Conservation (phyloP, 1,140 invertebrate genomes). For the Muscidifurax raptorellus region DNA sequence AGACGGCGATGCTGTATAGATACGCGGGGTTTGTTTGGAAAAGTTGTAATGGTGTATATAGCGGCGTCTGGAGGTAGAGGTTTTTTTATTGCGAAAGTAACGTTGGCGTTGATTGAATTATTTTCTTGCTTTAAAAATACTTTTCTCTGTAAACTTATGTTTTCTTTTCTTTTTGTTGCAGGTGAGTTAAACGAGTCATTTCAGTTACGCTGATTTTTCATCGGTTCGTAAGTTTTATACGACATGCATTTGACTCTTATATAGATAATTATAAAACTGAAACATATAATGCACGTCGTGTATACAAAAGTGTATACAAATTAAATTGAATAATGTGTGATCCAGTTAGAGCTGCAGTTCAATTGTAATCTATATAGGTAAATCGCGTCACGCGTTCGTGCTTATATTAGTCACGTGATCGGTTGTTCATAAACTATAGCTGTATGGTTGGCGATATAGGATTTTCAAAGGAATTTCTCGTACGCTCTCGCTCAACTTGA, state of each 20-base stretch:
- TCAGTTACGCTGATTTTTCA: neutral
- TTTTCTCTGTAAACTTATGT: neutral
- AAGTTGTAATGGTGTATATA: neutral
- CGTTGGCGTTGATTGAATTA: neutral
- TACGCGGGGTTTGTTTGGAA: too few relatives aligned
- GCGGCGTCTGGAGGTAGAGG: too few relatives aligned
- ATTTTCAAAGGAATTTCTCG: neutral
- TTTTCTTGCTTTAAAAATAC: neutral
- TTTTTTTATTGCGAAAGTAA: neutral
- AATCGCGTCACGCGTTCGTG: neutral
- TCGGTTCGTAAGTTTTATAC: neutral
- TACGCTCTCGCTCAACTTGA: too few relatives aligned
- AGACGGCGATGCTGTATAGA: too few relatives aligned
- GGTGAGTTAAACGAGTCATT: neutral
- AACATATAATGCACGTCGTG: neutral
- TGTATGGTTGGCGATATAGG: neutral
- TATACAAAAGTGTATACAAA: neutral
- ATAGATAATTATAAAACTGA: neutral
- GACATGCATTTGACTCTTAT: neutral
- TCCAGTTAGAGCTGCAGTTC: neutral
- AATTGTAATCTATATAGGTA: neutral
- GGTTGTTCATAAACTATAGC: too few relatives aligned
- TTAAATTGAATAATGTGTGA: neutral
- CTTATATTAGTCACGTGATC: neutral
- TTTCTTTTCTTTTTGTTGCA: neutral